Evolutionary conservation across 2,888 invertebrate genomes (phyloP).

Genomic region (Drosophila neutralis): DNA sequence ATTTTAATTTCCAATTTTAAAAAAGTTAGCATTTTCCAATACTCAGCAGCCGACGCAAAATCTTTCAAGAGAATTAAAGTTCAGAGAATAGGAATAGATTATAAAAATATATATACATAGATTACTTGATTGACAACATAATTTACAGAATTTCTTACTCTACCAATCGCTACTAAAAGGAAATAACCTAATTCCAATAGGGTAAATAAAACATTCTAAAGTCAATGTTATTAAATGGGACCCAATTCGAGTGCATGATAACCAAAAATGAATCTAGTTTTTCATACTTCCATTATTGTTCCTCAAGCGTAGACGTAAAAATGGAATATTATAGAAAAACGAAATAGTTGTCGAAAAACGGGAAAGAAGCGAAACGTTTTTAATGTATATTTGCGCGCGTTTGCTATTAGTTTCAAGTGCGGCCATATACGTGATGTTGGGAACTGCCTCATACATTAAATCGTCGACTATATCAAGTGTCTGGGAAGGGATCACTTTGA

Average conservation of each 20-base stretch:
- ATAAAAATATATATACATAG: neutral
- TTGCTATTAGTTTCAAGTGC: constrained; percentile 17
- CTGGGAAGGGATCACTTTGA: constrained; percentile 4
- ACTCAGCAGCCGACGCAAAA: neutral
- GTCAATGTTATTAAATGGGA: neutral
- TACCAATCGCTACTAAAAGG: neutral
- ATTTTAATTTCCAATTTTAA: neutral
- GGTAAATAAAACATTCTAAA: neutral
- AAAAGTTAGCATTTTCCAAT: neutral
- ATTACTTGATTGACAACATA: neutral
- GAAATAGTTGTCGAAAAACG: neutral
- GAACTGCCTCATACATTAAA: constrained; percentile 1
- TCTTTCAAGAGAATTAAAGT: neutral
- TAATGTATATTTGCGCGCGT: constrained; percentile 6
- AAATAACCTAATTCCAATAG: too few relatives aligned
- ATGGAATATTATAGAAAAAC: neutral
- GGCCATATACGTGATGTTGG: neutral
- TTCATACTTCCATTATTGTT: neutral
- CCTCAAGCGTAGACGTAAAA: neutral
- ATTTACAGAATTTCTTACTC: neutral
- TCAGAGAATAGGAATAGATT: neutral
- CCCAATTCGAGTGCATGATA: neutral
- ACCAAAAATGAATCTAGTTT: neutral
- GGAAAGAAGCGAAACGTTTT: neutral
- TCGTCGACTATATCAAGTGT: constrained; percentile 8